A percentile compares a stretch with the other conserved stretches of the same genome.
Conservation (phyloP, 2,888 invertebrate species). For the Drosophila niveifrons region DNA sequence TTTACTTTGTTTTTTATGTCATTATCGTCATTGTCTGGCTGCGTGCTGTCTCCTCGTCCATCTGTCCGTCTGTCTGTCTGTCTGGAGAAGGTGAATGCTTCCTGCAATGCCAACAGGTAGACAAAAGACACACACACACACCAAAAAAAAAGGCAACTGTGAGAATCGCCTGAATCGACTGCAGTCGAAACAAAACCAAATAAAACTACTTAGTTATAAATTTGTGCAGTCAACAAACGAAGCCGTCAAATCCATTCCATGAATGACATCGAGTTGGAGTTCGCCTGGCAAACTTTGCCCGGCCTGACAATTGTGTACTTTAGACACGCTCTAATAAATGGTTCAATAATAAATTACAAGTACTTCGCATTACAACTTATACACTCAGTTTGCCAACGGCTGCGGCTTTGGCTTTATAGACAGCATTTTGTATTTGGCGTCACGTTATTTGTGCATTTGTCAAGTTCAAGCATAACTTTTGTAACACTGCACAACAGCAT, state of each 20-base stretch:
- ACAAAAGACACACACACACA: constrained; percentile 64
- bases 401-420: constrained; percentile 40
- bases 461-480: constrained; percentile 75
- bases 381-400: constrained; percentile 44
- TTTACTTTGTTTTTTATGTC: constrained; percentile 65
- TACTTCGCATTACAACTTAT: constrained; percentile 19
- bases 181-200: constrained; percentile 52
- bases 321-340: constrained; percentile 75
- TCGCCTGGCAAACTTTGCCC: constrained; percentile 16
- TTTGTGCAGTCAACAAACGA: constrained; percentile 57
- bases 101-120: constrained; percentile 81
- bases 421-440: constrained; percentile 58
- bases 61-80: constrained; percentile 46
- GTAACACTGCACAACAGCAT: constrained; percentile 55
- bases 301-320: constrained; percentile 65
- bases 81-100: constrained; percentile 73
- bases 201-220: constrained; percentile 64
- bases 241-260: constrained; percentile 62
- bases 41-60: constrained; percentile 25
- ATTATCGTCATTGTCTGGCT: constrained; percentile 63
- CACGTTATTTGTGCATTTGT: constrained; percentile 80
- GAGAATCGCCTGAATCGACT: constrained; percentile 65
- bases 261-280: constrained; percentile 51
- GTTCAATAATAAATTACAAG: constrained; percentile 74
- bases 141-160: constrained; percentile 45